These are phyloP conservation scores for Ichneumoninae sp. DNA, from an alignment of 2,888 invertebrate genomes.

Conservation along the genomic window DNA sequence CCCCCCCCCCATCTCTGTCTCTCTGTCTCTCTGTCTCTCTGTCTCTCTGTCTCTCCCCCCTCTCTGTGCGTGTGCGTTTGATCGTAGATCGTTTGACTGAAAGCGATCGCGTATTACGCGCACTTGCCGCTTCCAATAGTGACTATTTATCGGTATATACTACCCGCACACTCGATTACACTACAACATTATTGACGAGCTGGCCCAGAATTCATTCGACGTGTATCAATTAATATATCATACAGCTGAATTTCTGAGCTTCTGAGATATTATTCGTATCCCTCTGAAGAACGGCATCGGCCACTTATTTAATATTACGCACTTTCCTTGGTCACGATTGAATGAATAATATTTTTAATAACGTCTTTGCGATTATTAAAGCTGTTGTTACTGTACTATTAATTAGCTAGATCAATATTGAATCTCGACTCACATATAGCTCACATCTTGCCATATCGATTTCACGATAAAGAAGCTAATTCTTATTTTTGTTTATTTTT, in stretches of 20 bases:
- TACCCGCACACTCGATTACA: background rate
- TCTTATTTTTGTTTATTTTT: too few relatives aligned
- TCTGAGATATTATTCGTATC: constrained; percentile 39
- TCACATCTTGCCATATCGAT: too few relatives aligned
- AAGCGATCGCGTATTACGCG: constrained; percentile 26
- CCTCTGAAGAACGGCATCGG: background rate
- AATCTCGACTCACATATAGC: too few relatives aligned
- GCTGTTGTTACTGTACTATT: too few relatives aligned
- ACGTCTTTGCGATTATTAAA: too few relatives aligned
- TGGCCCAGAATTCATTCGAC: constrained; percentile 25
- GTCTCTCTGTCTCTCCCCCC: too few relatives aligned
- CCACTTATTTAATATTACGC: background rate
- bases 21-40: too few relatives aligned
- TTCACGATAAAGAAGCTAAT: too few relatives aligned
- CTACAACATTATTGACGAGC: background rate
- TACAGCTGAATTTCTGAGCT: constrained; percentile 23
- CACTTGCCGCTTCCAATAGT: background rate
- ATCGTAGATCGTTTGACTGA: constrained; percentile 32
- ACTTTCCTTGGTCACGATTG: background rate
- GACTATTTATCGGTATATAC: constrained; percentile 1
- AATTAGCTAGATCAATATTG: too few relatives aligned
- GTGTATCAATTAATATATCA: constrained; percentile 48
- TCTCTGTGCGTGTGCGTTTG: background rate
- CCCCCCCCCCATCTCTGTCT: too few relatives aligned
- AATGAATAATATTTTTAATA: background rate